These are phyloP conservation scores for Pogonocherus hispidulus DNA, from an alignment of 2,888 invertebrate genomes.

Conservation along the genomic window DNA sequence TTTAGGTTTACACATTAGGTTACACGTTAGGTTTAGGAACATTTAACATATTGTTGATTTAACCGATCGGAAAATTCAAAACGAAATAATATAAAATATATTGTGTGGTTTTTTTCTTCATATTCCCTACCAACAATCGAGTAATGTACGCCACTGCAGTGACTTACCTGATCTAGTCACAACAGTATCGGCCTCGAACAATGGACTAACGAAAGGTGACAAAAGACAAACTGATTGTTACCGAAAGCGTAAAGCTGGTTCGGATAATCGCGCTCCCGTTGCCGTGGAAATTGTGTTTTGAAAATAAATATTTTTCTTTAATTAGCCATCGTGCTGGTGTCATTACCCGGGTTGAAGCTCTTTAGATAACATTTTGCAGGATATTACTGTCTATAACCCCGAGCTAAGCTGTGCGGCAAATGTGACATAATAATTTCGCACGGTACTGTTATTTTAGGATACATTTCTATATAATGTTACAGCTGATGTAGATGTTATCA, in stretches of 20 bases:
- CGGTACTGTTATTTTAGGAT: constrained; percentile 27
- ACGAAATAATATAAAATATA: too few relatives aligned
- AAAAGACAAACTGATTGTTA: constrained; percentile 57
- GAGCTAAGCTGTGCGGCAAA: constrained; percentile 25
- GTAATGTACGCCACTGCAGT: not conserved
- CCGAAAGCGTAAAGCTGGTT: constrained; percentile 53
- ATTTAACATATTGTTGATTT: too few relatives aligned
- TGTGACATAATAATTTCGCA: constrained; percentile 27
- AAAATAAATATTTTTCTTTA: constrained; percentile 65
- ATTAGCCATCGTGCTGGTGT: constrained; percentile 53
- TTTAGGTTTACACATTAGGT: too few relatives aligned
- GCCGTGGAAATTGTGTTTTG: constrained; percentile 57
- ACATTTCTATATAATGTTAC: constrained; percentile 11
- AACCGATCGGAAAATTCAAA: too few relatives aligned
- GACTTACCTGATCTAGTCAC: constrained; percentile 42
- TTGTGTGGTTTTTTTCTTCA: not conserved
- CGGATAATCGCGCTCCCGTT: constrained; percentile 42
- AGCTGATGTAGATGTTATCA: not conserved
- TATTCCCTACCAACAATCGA: not conserved
- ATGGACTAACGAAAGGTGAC: constrained; percentile 48
- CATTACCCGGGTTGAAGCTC: constrained; percentile 42
- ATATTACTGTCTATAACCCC: constrained; percentile 48
- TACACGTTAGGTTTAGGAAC: too few relatives aligned
- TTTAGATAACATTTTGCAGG: constrained; percentile 45
- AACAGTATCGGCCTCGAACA: constrained; percentile 35